Base-by-base conservation (phyloP, 2,797 vertebrate genomes). In the Leptodactylus fallax region DNA sequence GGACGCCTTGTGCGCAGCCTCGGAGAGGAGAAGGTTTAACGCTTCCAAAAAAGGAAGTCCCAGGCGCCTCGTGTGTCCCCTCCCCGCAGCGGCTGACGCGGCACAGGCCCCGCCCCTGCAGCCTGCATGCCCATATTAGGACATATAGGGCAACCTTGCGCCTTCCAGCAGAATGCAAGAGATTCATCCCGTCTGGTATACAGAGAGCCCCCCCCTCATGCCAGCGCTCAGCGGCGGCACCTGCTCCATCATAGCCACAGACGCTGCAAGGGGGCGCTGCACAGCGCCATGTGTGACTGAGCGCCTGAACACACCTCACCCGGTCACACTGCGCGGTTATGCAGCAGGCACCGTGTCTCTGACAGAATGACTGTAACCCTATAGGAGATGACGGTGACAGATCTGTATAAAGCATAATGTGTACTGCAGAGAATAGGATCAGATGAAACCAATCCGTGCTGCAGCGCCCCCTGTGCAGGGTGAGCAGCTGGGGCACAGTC, bases 101-200 rank as follows among this genome's bases (percentile, higher is more conserved):
- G 36, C n/a, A 17, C 8, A 11, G 55, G 85, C 27, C 25, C 58
- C 88, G 80, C 88, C 88, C 84, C 88, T 71, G 88, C 79, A 89
- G 88, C 79, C 72, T 86, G 21, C 79, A 86, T 89, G 80, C 74
- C 88, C 88, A 83, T 89, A 89, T 89, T 79, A 86, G 88, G 88
- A 69, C 85, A 89, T 86, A 89, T 83, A 83, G 88, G 85, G 88
- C 84, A 86, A 89, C 69, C 80, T 85, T 86, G 65, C 53, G 69
- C 25, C 69, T 85, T 47, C 55, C 78, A 47, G 56, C 47, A 82
- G 53, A 45, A 65, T n/a, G 67, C 56, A 36, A 45, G 69, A n/a
- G 23, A 49, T 58, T n/a, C 47, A 47, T 60, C 80, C 71, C 36
- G 36, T 36, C 36, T 36, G 36, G 36, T 36, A 4, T 36, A 4